Evolutionary conservation across 2,797 vertebrate genomes (phyloP), one percentile per base, ranked within the genome.

Genomic region (Hyperoplus immaculatus): DNA sequence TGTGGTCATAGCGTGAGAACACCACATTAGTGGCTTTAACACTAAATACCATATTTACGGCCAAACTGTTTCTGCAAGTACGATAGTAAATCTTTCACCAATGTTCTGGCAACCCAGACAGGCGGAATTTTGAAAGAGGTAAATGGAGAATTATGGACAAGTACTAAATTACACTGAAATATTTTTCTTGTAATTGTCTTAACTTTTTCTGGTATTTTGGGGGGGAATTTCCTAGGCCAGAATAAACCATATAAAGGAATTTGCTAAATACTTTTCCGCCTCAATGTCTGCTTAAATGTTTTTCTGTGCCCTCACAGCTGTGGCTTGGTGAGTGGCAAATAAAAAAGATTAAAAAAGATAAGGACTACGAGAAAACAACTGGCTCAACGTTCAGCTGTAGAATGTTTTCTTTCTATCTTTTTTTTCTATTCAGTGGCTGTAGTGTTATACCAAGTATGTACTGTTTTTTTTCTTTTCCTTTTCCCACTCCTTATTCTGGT

Each of bases 401-500:
- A 82, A 80, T 80, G 76, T 84, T 78, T 85, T 78, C 3, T 64
- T 45, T 62, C 29, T 29, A 29, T 71, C 18, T 77, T 76, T 72
- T 69, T n/a, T 43, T 85, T 21, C 46, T 84, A 42, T 81, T 72
- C 80, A 69, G 63, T 82, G 72, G 82, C 83, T 91, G 81, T 82
- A 88, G 79, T 84, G 66, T 86, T 81, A 82, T 81, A 69, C 80
- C 84, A 87, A 87, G 73, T 92, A 82, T 91, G 89, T 89, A 77
- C 75, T 84, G 66, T 88, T 86, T 85, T 29, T 21, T 29, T 29
- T 29, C 29, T 29, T 29, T 29, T 29, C 68, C 68, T 55, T 74
- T 77, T 75, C 72, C 68, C 80, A 58, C 76, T 86, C 69, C 87
- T 61, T 76, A 65, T 82, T 89, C 86, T 88, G 82, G 76, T 90